A percentile compares a stretch with the other conserved stretches of the same genome.
Evolutionary conservation across 2,888 invertebrate species (phyloP).

Genomic region (Drosophila lutescens): DNA sequence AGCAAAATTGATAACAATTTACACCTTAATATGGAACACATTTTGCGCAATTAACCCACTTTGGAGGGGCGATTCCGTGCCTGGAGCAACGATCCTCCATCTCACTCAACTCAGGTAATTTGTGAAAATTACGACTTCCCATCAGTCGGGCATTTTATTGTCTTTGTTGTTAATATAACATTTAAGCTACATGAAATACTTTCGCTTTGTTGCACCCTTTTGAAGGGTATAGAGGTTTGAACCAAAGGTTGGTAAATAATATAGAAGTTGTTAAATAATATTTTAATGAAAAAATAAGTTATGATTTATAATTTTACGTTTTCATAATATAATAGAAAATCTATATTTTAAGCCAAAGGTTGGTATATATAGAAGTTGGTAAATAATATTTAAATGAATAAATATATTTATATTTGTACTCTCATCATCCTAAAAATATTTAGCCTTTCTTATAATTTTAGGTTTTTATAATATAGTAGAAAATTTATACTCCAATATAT

Average conservation of each 20-base stretch:
- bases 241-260: background rate
- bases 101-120: conserved; percentile 53
- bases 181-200: conserved; percentile 44
- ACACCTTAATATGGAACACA: conserved; percentile 61
- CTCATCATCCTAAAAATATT: too few relatives aligned
- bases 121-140: conserved; percentile 62
- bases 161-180: conserved; percentile 46
- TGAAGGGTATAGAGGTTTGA: background rate
- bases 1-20: conserved; percentile 63
- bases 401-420: too few relatives aligned
- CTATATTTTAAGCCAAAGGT: too few relatives aligned
- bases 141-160: conserved; percentile 59
- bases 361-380: too few relatives aligned
- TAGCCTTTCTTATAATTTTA: too few relatives aligned
- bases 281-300: too few relatives aligned
- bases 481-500: too few relatives aligned
- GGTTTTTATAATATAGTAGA: too few relatives aligned
- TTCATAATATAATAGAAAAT: too few relatives aligned
- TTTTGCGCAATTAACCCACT: conserved; percentile 62
- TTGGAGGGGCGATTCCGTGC: conserved; percentile 22
- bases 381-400: too few relatives aligned
- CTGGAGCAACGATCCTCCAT: conserved; percentile 21
- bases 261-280: background rate
- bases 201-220: conserved; percentile 37
- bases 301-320: too few relatives aligned